phyloP scores from a whole-genome alignment of 1,140 invertebrate species.

The Heliconius congener region DNA sequence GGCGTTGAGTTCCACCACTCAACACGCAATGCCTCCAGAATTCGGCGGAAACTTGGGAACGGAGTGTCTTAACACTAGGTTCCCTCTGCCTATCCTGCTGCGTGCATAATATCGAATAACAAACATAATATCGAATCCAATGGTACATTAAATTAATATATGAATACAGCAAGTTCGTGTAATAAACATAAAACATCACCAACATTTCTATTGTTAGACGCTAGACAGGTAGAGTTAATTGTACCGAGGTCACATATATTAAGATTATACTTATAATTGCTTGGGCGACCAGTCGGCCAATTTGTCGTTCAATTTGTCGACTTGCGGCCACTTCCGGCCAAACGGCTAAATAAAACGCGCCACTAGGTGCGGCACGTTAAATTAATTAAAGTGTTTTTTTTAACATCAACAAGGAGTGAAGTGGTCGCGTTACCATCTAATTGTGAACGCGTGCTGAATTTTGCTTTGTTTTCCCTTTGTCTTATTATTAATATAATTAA shows the following conservation, averaged over 20 bases:
- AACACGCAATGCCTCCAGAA: no score
- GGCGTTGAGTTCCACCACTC: no score
- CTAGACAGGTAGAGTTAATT: constrained; percentile 39
- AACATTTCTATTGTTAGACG: constrained; percentile 33
- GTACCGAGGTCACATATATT: constrained; percentile 47
- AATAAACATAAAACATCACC: constrained; percentile 9
- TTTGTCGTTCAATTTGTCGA: constrained; percentile 39
- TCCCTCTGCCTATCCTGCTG: no score
- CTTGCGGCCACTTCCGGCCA: constrained; percentile 45
- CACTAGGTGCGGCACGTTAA: constrained; percentile 46
- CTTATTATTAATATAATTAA: background rate
- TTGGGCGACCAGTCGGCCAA: constrained; percentile 38
- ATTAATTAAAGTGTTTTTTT: constrained; percentile 58
- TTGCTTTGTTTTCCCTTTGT: constrained; percentile 20
- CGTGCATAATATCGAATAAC: no score
- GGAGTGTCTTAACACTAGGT: no score
- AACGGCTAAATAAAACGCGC: constrained; percentile 46
- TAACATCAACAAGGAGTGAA: constrained; percentile 52
- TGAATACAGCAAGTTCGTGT: background rate
- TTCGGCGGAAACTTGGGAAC: no score
- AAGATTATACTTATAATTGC: constrained; percentile 49
- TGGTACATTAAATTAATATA: no score
- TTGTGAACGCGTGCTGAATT: constrained; percentile 45
- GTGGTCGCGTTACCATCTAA: constrained; percentile 49
- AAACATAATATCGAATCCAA: no score